Evolutionary conservation across 2,888 invertebrate species (phyloP), one percentile per base, ranked within the genome.

Genomic region (Leptarthrus brevirostris): DNA sequence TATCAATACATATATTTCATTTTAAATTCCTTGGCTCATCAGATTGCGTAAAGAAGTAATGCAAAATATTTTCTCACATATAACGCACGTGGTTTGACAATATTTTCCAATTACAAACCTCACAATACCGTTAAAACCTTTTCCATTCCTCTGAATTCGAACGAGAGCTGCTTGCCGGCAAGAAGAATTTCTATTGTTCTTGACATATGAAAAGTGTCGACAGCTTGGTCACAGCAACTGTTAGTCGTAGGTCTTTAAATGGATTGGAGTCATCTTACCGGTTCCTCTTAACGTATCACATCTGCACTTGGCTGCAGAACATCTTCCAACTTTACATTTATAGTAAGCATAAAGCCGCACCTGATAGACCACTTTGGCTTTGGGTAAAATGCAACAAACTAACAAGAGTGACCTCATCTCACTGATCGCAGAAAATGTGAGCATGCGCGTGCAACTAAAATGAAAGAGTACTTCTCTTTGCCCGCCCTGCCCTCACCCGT

Each of bases 111-210:
- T 44, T 20, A 12, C 34, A 12, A 24, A 26, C 10, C 26, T 16
- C 47, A n/a, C 22, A 47, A 47, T 66, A 69, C 69, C 69, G 69
- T 69, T 69, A 69, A 52, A 30, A 16, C 18, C 14, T 52, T 69
- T 20, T 36, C 18, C 6, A 24, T 26, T 4, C 47, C 8, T 66
- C 40, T 16, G 12, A 18, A 24, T 40, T 12, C n/a, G n/a, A 12
- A 8, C 40, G 12, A 12, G n/a, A 20, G 2, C 52, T 69, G 12
- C 69, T 52, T 52, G 30, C 30, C 36, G 18, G 72, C 44, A 26
- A 54, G 44, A 72, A 44, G 72, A 72, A 72, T 72, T 72, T 58
- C 72, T 58, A 72, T 72, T 72, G 72, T 72, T 72, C 56, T 58
- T 72, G 72, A 72, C 72, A 72, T 72, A 58, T 72, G 72, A 54